Evolutionary conservation across 2,888 invertebrate genomes (phyloP), one percentile per base, ranked within the genome.

Genomic region (Heliconius ismenius): DNA sequence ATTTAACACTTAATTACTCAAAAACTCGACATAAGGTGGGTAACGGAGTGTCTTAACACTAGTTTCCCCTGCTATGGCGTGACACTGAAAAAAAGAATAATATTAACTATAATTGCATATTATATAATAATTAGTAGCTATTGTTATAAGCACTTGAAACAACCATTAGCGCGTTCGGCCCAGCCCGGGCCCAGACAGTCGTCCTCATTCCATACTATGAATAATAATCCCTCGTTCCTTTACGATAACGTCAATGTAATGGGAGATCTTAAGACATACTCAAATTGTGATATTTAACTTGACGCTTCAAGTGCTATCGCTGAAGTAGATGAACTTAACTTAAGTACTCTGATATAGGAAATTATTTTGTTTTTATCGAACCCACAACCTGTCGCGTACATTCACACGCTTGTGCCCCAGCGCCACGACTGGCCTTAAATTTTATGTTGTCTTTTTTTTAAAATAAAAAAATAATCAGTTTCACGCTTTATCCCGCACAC

Each of bases 121-220:
- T 21, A 54, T 67, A 18, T 21, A 49, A 26, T 28, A 69, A 69
- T 69, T 28, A 49, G 21, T 21, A 10, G 21, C 4, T 21, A 43
- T 69, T 69, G 26, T 69, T 26, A 21, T 11, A 1, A 28, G n/a
- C 28, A 68, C 39, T 58, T 64, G 28, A 64, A 69, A 77, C 43
- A 62, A 62, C 26, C 54, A 70, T 77, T 73, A 73, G 67, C 63
- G 39, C 65, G 76, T 62, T 77, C 81, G 81, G 79, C 78, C 83
- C 83, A 84, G 81, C 83, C 79, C 32, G 32, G 32, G 32, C 32
- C 32, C 32, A 76, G 79, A 77, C 85, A 87, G 86, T 85, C 86
- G 87, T 86, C 86, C 88, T 83, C 86, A 85, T 88, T 88, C 83
- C 86, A 86, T 86, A 82, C 83, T 86, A 88, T 86, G 88, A 87